phyloP scores from a whole-genome alignment of 2,113 vertebrate species.

The Merops nubicus region DNA sequence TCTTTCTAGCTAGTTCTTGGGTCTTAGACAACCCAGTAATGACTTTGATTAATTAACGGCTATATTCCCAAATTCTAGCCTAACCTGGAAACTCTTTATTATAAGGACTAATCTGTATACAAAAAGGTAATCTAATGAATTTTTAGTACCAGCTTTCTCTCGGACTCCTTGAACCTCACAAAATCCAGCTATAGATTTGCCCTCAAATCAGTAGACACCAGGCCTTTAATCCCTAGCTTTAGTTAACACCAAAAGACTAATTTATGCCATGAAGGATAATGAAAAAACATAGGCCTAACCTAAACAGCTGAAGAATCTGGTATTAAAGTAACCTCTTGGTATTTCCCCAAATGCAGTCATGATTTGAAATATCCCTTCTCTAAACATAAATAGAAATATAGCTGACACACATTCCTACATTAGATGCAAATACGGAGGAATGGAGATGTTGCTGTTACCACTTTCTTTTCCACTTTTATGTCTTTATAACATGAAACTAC shows the following conservation, averaged over 20 bases:
- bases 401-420: not conserved
- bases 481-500: not conserved
- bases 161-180: not conserved
- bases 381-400: not conserved
- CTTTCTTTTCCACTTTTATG: not conserved
- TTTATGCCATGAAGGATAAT: not conserved
- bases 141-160: not conserved
- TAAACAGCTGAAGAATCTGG: not conserved
- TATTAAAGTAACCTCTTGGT: not conserved
- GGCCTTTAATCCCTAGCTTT: not conserved
- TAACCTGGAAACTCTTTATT: not conserved
- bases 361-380: not conserved
- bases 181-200: not conserved
- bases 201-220: not conserved
- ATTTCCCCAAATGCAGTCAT: not conserved
- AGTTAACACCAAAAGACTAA: not conserved
- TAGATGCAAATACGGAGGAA: not conserved
- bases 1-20: not conserved
- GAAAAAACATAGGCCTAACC: accelerated
- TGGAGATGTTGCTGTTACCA: not conserved
- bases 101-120: not conserved
- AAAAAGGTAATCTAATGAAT: not conserved
- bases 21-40: not conserved
- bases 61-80: not conserved
- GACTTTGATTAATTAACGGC: not conserved